Conservation (phyloP, 2,888 invertebrate species). For the Nemotelus nigrinus region DNA sequence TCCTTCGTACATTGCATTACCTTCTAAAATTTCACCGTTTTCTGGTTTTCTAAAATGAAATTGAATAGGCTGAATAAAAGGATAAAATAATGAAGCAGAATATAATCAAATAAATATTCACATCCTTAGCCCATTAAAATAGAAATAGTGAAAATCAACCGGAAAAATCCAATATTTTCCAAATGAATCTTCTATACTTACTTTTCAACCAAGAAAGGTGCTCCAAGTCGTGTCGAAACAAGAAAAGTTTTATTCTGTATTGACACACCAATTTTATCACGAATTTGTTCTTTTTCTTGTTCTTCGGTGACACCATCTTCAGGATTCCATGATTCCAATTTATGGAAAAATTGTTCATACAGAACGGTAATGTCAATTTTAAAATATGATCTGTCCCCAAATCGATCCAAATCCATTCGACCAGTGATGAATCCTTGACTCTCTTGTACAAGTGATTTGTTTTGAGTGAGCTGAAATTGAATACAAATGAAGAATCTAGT, state of each 20-base stretch:
- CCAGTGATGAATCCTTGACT: conserved; percentile 53
- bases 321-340: conserved; percentile 65
- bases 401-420: conserved; percentile 60
- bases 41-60: conserved; percentile 61
- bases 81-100: not conserved
- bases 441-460: conserved; percentile 20
- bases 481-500: conserved; percentile 60
- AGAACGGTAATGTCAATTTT: conserved; percentile 75
- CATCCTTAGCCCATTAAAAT: not conserved
- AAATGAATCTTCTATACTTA: conserved; percentile 49
- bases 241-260: conserved; percentile 63
- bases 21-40: conserved; percentile 71
- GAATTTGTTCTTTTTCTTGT: conserved; percentile 69
- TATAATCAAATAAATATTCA: no score
- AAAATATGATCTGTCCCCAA: conserved; percentile 76
- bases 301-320: conserved; percentile 62
- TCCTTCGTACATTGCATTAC: conserved; percentile 85
- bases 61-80: not conserved
- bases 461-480: conserved; percentile 57
- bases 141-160: not conserved
- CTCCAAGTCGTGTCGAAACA: conserved; percentile 76
- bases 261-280: conserved; percentile 57
- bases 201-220: conserved; percentile 75
- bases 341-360: conserved; percentile 69
- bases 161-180: not conserved